A percentile compares a stretch with the other conserved stretches of the same genome.
Conservation (phyloP, 2,888 invertebrate genomes). For the Agrilus mali region DNA sequence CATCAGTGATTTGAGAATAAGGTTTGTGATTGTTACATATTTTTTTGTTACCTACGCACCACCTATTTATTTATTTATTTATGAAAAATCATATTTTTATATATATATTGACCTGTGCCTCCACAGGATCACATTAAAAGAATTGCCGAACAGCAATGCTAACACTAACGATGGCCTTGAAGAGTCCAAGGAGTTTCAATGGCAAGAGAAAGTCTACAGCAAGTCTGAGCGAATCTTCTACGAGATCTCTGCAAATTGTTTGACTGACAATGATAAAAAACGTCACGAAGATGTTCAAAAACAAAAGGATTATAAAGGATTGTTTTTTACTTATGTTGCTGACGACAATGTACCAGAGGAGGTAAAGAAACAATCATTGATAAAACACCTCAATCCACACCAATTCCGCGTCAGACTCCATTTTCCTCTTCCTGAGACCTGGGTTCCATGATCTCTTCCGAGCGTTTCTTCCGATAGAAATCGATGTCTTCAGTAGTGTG, state of each 20-base stretch:
- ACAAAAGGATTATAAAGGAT: slow-evolving; percentile 26
- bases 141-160: slow-evolving; percentile 10
- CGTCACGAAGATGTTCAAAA: slow-evolving; percentile 36
- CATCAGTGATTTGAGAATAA: slow-evolving; percentile 38
- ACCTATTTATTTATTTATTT: background rate
- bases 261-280: slow-evolving; percentile 44
- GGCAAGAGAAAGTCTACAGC: slow-evolving; percentile 65
- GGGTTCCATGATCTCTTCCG: too few relatives aligned
- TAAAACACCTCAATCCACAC: too few relatives aligned
- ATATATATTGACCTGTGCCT: background rate
- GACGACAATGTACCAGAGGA: slow-evolving; percentile 38
- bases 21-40: slow-evolving; percentile 28
- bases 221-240: slow-evolving; percentile 47
- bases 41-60: background rate
- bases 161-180: slow-evolving; percentile 11
- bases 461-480: too few relatives aligned
- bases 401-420: too few relatives aligned
- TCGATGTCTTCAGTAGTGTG: too few relatives aligned
- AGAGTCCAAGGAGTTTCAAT: slow-evolving; percentile 37
- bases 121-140: slow-evolving; percentile 12
- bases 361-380: slow-evolving; percentile 7
- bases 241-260: slow-evolving; percentile 46
- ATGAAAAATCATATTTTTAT: background rate
- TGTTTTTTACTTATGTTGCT: slow-evolving; percentile 46
- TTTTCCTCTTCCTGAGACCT: too few relatives aligned